Evolutionary conservation across 2,888 invertebrate genomes (phyloP).

Genomic region (Melanchra persicariae): DNA sequence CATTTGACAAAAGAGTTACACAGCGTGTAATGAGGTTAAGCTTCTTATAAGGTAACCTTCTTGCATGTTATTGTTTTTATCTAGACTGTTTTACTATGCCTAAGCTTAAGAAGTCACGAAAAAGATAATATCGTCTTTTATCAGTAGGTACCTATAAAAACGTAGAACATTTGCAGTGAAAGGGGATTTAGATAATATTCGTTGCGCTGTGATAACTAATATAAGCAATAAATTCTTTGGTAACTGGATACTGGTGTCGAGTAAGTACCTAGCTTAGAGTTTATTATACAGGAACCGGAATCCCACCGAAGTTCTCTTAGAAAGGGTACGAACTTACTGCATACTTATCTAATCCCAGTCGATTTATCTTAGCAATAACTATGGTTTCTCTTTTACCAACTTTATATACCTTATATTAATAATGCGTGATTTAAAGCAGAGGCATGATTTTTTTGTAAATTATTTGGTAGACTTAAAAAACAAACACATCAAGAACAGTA

Average conservation of each 20-base stretch:
- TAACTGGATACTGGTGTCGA: constrained; percentile 19
- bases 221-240: constrained; percentile 41
- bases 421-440: not conserved
- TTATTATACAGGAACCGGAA: constrained; percentile 60
- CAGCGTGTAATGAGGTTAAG: constrained; percentile 34
- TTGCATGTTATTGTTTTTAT: constrained; percentile 11
- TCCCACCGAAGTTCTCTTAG: constrained; percentile 44
- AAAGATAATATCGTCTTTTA: constrained; percentile 1
- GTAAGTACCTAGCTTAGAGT: constrained; percentile 28
- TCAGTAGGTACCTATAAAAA: not conserved
- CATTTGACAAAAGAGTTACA: constrained; percentile 41
- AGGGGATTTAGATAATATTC: constrained; percentile 44
- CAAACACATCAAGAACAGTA: too few relatives aligned
- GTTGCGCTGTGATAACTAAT: constrained; percentile 13
- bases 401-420: not conserved
- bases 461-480: too few relatives aligned
- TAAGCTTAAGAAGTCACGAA: constrained; percentile 23
- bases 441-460: not conserved
- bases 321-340: constrained; percentile 40
- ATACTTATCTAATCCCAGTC: constrained; percentile 25
- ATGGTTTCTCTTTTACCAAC: constrained; percentile 12
- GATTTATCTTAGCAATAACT: not conserved
- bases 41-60: constrained; percentile 25
- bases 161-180: constrained; percentile 45
- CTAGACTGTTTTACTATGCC: not conserved